Evolutionary conservation across 1,140 invertebrate species (phyloP), one percentile per base, ranked within the genome.

Genomic region (Drosophila arawakana): DNA sequence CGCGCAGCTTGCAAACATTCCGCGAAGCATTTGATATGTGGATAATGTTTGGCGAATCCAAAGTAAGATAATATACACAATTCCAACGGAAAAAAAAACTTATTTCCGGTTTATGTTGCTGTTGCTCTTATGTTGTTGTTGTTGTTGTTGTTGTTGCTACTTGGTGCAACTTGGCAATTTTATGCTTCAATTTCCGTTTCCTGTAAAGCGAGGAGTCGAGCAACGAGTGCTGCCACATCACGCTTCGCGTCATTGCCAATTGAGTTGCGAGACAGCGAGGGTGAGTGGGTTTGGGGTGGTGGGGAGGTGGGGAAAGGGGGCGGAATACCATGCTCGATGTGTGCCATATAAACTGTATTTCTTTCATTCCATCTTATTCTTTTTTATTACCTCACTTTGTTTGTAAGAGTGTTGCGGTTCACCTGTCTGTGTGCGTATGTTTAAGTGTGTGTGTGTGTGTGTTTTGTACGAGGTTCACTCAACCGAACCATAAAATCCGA

Each of bases 141-240:
- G n/a, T 60, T 73, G 63, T 11, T 67, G 46, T 11, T 55, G 7
- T 60, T 69, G 21, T 30, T 59, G 55, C 46, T 39, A 49, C 54
- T 69, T 46, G 66, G 50, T 59, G 78, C 74, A 84, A 74, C 80
- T 89, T 89, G 84, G 84, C 80, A 89, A 79, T 89, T 89, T 89
- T 84, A 89, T 89, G 84, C 84, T 89, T 89, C 84, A 89, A 89
- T 89, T 89, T 89, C 84, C 84, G 84, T 46, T 89, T 90, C 84
- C 84, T 77, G 80, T 74, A 77, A 72, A 68, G 67, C 73, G 66
- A 59, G 65, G 18, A 63, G 54, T 54, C 63, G 13, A 44, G 21
- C 15, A 5, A 25, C n/a, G 43, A 15, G 18, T 2, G 60, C 68
- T 57, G 57, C 73, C 63, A 74, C 63, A 74, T 77, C 71, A 80